Percentiles rank a stretch among this genome's conserved stretches.
Conservation (phyloP, 2,113 vertebrate genomes). For the Ochotona princeps region DNA sequence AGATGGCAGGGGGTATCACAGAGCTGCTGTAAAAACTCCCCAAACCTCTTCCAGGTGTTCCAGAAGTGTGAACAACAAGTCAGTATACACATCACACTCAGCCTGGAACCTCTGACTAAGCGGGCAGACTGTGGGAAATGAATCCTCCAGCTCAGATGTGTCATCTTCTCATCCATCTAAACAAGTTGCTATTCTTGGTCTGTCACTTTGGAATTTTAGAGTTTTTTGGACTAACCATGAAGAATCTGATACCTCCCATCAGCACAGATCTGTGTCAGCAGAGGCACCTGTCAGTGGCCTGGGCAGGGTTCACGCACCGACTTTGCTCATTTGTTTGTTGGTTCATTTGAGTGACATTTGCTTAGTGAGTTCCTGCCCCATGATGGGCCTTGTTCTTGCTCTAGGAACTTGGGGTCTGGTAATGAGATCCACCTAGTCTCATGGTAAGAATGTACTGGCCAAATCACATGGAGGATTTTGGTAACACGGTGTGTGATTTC, state of each 20-base stretch:
- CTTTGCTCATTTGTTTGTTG: background rate
- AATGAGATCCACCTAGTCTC: background rate
- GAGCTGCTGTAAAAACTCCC: background rate
- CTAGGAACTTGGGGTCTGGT: background rate
- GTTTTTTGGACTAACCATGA: background rate
- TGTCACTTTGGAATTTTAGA: background rate
- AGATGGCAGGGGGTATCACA: too few species aligned
- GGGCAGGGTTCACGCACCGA: background rate
- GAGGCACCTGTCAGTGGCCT: background rate
- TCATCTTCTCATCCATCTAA: background rate
- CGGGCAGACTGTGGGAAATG: background rate
- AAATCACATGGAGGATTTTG: background rate
- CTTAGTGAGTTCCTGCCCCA: background rate
- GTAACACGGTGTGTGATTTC: background rate
- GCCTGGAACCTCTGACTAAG: background rate
- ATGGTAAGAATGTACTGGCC: background rate
- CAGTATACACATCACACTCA: background rate
- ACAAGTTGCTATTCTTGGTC: background rate
- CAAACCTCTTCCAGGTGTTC: background rate
- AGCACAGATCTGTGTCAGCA: background rate
- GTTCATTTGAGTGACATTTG: background rate
- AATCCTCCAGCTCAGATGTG: background rate
- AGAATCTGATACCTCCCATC: background rate
- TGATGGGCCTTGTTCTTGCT: background rate
- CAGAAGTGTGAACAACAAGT: background rate